These are phyloP conservation scores for Cantharis nigra DNA, from an alignment of 2,888 invertebrate genomes.

Conservation along the genomic window DNA sequence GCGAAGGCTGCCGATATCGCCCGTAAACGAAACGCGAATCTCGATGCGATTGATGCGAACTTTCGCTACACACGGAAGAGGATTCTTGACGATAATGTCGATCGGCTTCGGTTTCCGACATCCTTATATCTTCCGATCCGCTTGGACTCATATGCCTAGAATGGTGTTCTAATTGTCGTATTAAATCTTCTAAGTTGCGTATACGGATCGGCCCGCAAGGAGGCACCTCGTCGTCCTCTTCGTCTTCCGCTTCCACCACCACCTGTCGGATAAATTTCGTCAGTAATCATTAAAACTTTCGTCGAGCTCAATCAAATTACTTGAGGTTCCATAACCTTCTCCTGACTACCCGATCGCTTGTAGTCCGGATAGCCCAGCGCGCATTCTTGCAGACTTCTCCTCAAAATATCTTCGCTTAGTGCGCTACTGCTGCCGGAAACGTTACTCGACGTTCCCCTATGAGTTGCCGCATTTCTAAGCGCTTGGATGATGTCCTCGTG, in stretches of 20 bases:
- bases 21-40: conserved; percentile 74
- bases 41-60: conserved; percentile 77
- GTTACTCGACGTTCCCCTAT: conserved; percentile 60
- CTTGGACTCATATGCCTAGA: conserved; percentile 89
- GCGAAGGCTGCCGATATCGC: conserved; percentile 62
- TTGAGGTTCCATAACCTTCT: conserved; percentile 76
- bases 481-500: conserved; percentile 91
- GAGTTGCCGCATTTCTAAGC: conserved; percentile 78
- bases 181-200: conserved; percentile 88
- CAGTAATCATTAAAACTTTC: neutral
- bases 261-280: conserved; percentile 36
- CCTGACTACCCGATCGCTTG: conserved; percentile 67
- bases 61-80: conserved; percentile 72
- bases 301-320: conserved; percentile 42
- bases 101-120: conserved; percentile 89
- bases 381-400: conserved; percentile 70
- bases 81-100: conserved; percentile 77
- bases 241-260: conserved; percentile 60
- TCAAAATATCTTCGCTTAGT: conserved; percentile 69
- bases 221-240: conserved; percentile 76
- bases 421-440: conserved; percentile 69
- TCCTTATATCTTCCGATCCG: conserved; percentile 86
- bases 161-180: conserved; percentile 86
- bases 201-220: conserved; percentile 86
- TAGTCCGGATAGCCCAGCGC: conserved; percentile 63